Conservation (phyloP, 2,113 vertebrate species). For the Petroica traversi region DNA sequence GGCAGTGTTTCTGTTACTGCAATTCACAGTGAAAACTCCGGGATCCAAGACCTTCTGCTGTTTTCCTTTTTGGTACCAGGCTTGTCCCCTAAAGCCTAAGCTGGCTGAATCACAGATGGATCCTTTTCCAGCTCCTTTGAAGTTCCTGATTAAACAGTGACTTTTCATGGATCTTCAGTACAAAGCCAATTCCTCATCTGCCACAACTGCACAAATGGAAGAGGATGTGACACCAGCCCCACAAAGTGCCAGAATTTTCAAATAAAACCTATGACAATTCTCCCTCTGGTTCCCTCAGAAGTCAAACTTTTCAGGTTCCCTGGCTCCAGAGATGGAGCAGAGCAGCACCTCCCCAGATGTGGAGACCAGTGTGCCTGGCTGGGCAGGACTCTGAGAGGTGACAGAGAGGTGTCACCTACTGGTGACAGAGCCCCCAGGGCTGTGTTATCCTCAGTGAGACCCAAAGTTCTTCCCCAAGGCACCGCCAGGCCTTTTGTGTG, state of each 20-base stretch:
- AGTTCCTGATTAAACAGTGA: background rate
- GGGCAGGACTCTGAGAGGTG: too few relatives aligned
- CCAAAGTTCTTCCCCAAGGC: too few relatives aligned
- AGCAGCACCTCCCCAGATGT: background rate
- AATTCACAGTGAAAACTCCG: background rate
- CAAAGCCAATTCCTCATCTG: background rate
- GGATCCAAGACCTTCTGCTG: background rate
- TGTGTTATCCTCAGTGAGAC: too few relatives aligned
- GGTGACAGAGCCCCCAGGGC: too few relatives aligned
- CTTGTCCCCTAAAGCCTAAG: background rate
- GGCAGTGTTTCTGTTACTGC: background rate
- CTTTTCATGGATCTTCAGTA: background rate
- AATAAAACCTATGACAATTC: background rate
- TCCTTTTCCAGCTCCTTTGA: background rate
- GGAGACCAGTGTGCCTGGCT: too few relatives aligned
- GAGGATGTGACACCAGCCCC: background rate
- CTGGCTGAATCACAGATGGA: background rate
- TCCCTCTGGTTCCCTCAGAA: background rate
- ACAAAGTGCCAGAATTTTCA: background rate
- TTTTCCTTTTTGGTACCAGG: background rate
- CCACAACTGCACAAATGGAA: background rate
- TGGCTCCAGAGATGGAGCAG: background rate
- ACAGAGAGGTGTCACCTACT: too few relatives aligned
- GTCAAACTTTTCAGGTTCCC: too few relatives aligned
- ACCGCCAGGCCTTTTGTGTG: too few relatives aligned